Base-by-base conservation (phyloP, 2,888 invertebrate genomes). In the Cremastinae sp. region DNA sequence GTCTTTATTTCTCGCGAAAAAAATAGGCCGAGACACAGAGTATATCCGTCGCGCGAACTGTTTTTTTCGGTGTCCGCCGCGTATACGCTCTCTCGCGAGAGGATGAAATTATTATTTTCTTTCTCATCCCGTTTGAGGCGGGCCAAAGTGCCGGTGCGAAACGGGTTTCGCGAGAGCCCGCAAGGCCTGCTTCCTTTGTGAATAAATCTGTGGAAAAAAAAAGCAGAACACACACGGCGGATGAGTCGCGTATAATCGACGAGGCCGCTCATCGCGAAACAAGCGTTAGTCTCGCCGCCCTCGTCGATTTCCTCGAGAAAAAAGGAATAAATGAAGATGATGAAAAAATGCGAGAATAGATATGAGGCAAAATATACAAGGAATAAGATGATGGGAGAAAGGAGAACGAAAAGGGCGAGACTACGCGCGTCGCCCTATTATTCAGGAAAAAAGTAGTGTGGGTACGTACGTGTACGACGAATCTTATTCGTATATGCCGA, bases 61-160 rank as follows among this genome's bases (percentile, higher is more conserved):
- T 28, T 3, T 28, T 28, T 28, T 28, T 28, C 28, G 28, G 5
- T 5, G 28, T 28, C 28, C 5, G 28, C n/a, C n/a, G n/a, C n/a
- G n/a, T n/a, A n/a, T n/a, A n/a, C n/a, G n/a, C 53, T 18, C 43
- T 59, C 34, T 41, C 51, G 12, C 41, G 45, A 47, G 45, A 47
- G 59, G 14, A 8, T 22, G 28, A 38, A 51, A 64, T 53, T 71
- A 68, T 72, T 58, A 68, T 72, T 75, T 64, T 45, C 20, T 51
- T 56, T 62, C 62, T 12, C 56, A 62, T 53, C 28, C 2, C 28
- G n/a, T n/a, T n/a, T n/a, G n/a, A 28, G 5, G 28, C 28, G 28
- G 28, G 62, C 62, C 68, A 64, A 75, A 72, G 58, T 69, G 72
- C 68, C 64, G 68, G 69, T 65, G 68, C 68, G 14, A 64, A 76